Evolutionary conservation across 2,888 invertebrate species (phyloP).

Genomic region (Ptychoptera contaminata): DNA sequence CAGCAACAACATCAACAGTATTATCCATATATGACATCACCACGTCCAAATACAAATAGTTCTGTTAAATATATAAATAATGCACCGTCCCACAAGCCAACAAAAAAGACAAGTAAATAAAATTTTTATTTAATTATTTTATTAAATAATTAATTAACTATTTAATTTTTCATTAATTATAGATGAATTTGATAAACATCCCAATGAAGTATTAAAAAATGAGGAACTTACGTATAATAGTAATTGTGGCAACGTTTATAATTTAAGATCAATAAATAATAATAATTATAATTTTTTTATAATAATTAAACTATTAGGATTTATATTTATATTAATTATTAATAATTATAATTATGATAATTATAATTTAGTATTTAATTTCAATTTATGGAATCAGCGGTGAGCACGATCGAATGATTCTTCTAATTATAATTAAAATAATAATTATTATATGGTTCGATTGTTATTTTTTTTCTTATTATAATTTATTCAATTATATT

Average conservation of each 20-base stretch:
- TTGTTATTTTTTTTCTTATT: too few relatives aligned
- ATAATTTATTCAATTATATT: too few relatives aligned
- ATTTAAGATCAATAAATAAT: too few relatives aligned
- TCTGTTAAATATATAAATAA: constrained; percentile 20
- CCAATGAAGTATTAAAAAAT: constrained; percentile 85
- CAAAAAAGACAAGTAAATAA: constrained; percentile 47
- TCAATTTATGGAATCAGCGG: too few relatives aligned
- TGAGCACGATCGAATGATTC: too few relatives aligned
- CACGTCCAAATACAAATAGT: constrained; percentile 18
- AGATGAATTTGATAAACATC: constrained; percentile 77
- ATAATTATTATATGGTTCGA: too few relatives aligned
- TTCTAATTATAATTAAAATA: too few relatives aligned
- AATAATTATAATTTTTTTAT: too few relatives aligned
- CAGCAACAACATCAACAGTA: constrained; percentile 8
- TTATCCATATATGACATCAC: constrained; percentile 18
- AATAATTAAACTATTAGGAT: too few relatives aligned
- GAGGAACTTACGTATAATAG: constrained; percentile 72
- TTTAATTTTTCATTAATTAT: constrained; percentile 15
- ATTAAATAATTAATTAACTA: not conserved
- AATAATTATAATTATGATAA: too few relatives aligned
- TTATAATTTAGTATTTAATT: too few relatives aligned
- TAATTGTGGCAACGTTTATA: constrained; percentile 11
- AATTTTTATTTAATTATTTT: constrained; percentile 6
- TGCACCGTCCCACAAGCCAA: constrained; percentile 36
- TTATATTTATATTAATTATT: too few relatives aligned